Conservation (phyloP, 1,140 invertebrate species). For the Teleopsis dalmanni region DNA sequence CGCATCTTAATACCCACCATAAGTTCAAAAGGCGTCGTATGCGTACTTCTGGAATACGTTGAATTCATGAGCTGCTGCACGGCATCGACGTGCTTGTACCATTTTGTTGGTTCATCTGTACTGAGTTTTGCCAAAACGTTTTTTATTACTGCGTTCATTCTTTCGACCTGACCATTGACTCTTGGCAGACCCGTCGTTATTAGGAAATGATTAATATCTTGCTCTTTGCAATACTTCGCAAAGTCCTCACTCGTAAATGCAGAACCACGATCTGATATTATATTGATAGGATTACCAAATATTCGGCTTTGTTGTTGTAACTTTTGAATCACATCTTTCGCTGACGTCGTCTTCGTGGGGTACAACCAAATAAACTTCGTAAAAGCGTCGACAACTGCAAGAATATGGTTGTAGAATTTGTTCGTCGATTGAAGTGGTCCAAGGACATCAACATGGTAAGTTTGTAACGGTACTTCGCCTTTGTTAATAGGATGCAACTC, state of each 20-base stretch:
- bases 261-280: neutral
- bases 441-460: constrained; percentile 16
- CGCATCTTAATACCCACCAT: constrained; percentile 2
- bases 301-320: constrained; percentile 3
- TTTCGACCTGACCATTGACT: constrained; percentile 22
- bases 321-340: constrained; percentile 7
- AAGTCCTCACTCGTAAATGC: neutral
- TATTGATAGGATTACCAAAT: constrained; percentile 6
- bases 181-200: constrained; percentile 31
- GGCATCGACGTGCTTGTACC: constrained; percentile 16
- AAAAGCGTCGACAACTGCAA: constrained; percentile 40
- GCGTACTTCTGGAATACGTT: constrained; percentile 5
- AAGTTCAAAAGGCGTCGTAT: constrained; percentile 16
- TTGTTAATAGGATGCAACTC: constrained; percentile 31
- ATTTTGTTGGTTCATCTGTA: constrained; percentile 21
- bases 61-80: constrained; percentile 8
- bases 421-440: constrained; percentile 36
- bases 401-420: constrained; percentile 43
- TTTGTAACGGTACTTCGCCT: constrained; percentile 21
- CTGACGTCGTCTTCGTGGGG: constrained; percentile 15
- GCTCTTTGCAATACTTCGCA: constrained; percentile 15
- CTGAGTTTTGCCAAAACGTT: constrained; percentile 26
- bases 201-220: constrained; percentile 20
- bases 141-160: constrained; percentile 25
- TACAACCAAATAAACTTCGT: constrained; percentile 42